These are phyloP conservation scores for Drosophila tsacasi DNA, from an alignment of 1,140 invertebrate genomes.

Conservation along the genomic window DNA sequence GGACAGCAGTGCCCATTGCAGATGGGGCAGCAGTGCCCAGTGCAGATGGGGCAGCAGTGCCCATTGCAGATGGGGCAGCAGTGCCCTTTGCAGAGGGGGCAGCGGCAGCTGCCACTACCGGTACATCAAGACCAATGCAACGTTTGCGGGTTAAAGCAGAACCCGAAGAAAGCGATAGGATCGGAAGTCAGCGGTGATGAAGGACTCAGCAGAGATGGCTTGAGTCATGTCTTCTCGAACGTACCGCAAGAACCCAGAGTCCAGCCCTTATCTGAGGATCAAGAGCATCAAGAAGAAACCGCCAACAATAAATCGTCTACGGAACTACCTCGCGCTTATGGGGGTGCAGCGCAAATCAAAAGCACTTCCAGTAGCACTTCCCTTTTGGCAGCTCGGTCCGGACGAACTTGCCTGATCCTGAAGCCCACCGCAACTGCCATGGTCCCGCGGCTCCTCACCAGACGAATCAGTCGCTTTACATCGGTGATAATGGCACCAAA, in stretches of 20 bases:
- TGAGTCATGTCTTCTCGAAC: neutral
- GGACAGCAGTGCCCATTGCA: neutral
- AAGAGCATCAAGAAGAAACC: neutral
- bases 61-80: neutral
- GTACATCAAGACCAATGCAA: neutral
- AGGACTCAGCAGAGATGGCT: no score
- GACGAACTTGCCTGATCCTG: constrained; percentile 57
- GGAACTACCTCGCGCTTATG: neutral
- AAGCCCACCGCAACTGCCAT: constrained; percentile 29
- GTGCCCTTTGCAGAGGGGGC: neutral
- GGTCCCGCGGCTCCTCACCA: constrained; percentile 37
- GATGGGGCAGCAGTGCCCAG: neutral
- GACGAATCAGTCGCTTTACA: constrained; percentile 47
- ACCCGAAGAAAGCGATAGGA: neutral
- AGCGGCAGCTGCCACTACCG: neutral
- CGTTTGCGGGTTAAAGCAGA: neutral
- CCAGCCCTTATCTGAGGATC: no score
- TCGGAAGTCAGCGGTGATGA: neutral
- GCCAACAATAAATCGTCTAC: neutral
- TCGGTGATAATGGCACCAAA: constrained; percentile 47
- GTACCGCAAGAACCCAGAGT: neutral
- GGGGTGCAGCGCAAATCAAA: neutral
- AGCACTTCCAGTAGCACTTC: neutral
- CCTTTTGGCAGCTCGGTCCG: constrained; percentile 54
- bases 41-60: neutral